Conservation (phyloP, 2,113 vertebrate species). For the Lepus timidus region DNA sequence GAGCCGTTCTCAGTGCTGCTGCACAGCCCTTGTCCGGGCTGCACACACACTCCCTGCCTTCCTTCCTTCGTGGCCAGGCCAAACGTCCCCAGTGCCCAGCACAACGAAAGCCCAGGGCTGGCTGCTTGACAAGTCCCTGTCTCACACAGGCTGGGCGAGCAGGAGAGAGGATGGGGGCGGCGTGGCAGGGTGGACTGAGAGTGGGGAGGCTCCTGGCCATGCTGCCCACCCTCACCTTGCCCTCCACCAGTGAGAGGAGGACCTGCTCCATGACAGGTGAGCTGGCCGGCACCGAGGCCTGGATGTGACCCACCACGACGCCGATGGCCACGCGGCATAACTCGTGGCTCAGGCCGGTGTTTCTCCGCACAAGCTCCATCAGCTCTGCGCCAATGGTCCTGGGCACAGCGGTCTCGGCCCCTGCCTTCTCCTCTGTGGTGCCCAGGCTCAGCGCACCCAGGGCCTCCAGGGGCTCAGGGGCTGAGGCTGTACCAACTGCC, state of each 20-base stretch:
- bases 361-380: slow-evolving; percentile 97
- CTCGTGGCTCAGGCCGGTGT: slow-evolving; percentile 97
- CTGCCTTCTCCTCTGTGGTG: slow-evolving; percentile 83
- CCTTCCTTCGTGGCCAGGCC: background rate
- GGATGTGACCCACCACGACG: slow-evolving; percentile 96
- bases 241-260: slow-evolving; percentile 95
- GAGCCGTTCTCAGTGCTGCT: background rate
- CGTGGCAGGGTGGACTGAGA: background rate
- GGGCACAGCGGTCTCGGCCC: slow-evolving; percentile 85
- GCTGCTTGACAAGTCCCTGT: background rate
- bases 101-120: background rate
- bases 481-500: background rate
- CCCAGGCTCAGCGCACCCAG: slow-evolving; percentile 84
- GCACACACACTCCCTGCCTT: background rate
- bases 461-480: slow-evolving; percentile 78
- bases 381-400: slow-evolving; percentile 94
- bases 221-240: slow-evolving; percentile 91
- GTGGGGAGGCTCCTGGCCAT: slow-evolving; percentile 28
- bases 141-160: background rate
- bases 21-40: background rate
- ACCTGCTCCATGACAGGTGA: slow-evolving; percentile 94
- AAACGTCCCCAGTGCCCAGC: background rate
- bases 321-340: slow-evolving; percentile 97
- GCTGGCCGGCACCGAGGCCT: slow-evolving; percentile 91
- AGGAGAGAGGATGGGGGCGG: background rate